Evolutionary conservation across 1,140 invertebrate species (phyloP).

Genomic region (Cydia fagiglandana): DNA sequence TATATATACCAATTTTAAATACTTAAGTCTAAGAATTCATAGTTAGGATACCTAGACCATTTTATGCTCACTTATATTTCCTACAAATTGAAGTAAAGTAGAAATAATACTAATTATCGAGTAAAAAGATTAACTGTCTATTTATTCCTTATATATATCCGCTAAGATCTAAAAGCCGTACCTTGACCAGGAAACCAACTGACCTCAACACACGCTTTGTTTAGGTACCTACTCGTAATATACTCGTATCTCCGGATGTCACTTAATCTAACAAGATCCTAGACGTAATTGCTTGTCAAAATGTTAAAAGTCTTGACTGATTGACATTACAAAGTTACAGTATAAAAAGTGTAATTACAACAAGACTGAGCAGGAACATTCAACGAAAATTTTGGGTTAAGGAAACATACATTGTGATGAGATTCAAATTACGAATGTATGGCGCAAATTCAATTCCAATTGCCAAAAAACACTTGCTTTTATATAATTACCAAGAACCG

Average conservation of each 20-base stretch:
- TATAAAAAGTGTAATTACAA: background rate
- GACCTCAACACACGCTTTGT: conserved; percentile 10
- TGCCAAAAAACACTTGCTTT: no score
- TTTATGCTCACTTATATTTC: no score
- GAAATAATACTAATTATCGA: background rate
- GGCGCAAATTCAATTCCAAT: no score
- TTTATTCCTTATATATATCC: background rate
- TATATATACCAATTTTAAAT: no score
- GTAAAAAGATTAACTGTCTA: background rate
- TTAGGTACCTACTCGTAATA: no score
- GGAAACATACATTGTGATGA: no score
- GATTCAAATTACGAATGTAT: no score
- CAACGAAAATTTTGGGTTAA: background rate
- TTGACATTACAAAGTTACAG: background rate
- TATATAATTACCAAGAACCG: background rate
- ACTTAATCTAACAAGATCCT: conserved; percentile 25
- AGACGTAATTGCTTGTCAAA: conserved; percentile 27
- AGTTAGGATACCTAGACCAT: no score
- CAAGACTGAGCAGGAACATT: background rate
- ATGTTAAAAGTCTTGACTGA: conserved; percentile 17
- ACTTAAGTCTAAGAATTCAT: no score
- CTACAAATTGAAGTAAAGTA: no score
- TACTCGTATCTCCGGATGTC: background rate
- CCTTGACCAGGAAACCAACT: background rate
- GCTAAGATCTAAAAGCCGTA: background rate